Evolutionary conservation across 2,113 vertebrate species (phyloP), one percentile per base, ranked within the genome.

Genomic region (Geothlypis trichas): DNA sequence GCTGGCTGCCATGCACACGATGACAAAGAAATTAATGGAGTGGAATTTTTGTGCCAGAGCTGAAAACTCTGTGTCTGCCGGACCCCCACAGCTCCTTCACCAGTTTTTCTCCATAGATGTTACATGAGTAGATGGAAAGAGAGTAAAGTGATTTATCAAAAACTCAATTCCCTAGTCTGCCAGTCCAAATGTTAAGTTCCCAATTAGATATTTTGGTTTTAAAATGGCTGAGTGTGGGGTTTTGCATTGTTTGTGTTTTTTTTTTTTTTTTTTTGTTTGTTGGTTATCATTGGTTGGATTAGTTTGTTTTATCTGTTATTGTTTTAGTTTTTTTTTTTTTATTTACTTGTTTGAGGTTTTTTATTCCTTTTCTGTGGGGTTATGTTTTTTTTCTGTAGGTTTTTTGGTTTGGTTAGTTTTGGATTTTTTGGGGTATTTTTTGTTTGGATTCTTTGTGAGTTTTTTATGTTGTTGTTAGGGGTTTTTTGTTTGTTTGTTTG

Each of bases 21-120:
- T 65, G 33, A 59, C 27, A 80, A 3, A 28, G 16, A 31, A 52
- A 55, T 52, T 61, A 51, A 55, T 42, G 35, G 58, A 46, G 20
- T 20, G 42, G 21, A 75, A 67, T 87, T 84, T 68, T 84, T 23
- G 16, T 66, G 19, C 1, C 2, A 58, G n/a, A 69, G 11, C 15
- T 67, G 35, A 61, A 75, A 84, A 33, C 5, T 33, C 26, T 42
- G 3, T 57, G 20, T 65, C 49, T 61, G 26, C 5, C 23, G 28
- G 23, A 74, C 11, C 5, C 21, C 4, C 26, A 9, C 1, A 0
- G 1, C 10, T 87, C 10, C 57, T 52, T 78, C 35, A 30, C 2
- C 42, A 33, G 10, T 30, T 10, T 28, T 80, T 10, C 11, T 88
- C 12, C 10, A 11, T 0, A 18, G 42, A 31, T 5, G 1, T 41